Percentiles rank a stretch among this genome's conserved stretches.
These are phyloP conservation scores for Psilopogon haemacephalus DNA, from an alignment of 2,113 vertebrate genomes.

Conservation along the genomic window DNA sequence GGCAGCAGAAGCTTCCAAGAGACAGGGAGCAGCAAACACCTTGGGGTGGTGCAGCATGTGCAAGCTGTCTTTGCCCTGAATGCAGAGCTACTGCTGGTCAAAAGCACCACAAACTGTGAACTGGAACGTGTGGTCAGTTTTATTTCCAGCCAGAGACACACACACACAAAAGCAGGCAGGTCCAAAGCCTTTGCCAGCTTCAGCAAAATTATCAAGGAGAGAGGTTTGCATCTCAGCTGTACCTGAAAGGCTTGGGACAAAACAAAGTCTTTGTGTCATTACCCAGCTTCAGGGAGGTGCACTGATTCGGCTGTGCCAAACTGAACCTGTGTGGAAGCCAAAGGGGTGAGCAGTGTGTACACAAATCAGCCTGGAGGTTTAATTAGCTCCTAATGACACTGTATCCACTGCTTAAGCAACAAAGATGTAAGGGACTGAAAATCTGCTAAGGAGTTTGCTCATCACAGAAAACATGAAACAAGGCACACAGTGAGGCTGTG, in stretches of 20 bases:
- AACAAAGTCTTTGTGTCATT: not conserved
- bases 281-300: not conserved
- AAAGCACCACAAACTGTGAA: not conserved
- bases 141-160: not conserved
- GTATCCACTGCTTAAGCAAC: not conserved
- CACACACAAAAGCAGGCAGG: not conserved
- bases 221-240: not conserved
- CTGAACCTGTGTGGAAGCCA: not conserved
- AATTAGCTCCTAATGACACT: not conserved
- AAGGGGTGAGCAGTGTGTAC: fast-evolving
- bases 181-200: not conserved
- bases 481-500: fast-evolving
- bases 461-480: not conserved
- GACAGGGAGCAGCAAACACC: not conserved
- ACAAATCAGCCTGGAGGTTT: not conserved
- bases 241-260: not conserved
- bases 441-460: not conserved
- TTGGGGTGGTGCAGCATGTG: fast-evolving
- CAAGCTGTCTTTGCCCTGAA: not conserved
- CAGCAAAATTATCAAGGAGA: not conserved
- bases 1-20: not conserved
- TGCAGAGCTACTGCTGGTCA: not conserved
- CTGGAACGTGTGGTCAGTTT: not conserved
- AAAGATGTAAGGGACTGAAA: not conserved
- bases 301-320: not conserved